Conservation (phyloP, 53 echinoderm and acorn worm genomes). For the Luidia sarsii region DNA sequence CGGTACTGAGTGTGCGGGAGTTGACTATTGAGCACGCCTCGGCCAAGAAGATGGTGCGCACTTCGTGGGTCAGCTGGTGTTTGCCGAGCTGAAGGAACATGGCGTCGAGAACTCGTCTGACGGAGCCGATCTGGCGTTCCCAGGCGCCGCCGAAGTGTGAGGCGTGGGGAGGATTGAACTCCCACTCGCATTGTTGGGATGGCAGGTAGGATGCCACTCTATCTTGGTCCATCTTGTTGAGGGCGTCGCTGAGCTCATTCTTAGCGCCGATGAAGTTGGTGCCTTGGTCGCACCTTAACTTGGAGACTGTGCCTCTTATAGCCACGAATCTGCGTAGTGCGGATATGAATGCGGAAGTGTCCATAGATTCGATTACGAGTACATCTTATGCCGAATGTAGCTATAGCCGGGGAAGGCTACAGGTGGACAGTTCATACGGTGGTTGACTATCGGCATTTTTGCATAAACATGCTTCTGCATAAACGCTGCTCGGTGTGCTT, state of each 20-base stretch:
- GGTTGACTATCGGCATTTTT: no score
- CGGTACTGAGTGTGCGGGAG: constrained; percentile 32
- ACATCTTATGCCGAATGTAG: no score
- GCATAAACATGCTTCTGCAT: constrained; percentile 13
- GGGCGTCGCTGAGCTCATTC: constrained; percentile 22
- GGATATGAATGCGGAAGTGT: constrained; percentile 60
- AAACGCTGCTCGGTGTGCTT: background rate
- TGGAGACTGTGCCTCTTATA: constrained; percentile 59
- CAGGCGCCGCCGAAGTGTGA: constrained; percentile 52
- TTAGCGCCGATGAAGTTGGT: constrained; percentile 82
- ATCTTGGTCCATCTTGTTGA: background rate
- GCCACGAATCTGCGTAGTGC: constrained; percentile 61
- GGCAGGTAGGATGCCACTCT: constrained; percentile 3
- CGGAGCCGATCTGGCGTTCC: constrained; percentile 41
- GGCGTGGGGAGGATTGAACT: constrained; percentile 51
- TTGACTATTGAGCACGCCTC: constrained; percentile 54
- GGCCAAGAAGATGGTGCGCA: constrained; percentile 38
- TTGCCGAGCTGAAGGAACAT: constrained; percentile 46
- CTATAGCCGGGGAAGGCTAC: no score
- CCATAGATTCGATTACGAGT: constrained; percentile 49
- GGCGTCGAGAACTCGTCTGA: constrained; percentile 35
- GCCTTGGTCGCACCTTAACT: constrained; percentile 60
- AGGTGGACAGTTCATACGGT: no score
- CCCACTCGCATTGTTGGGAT: constrained; percentile 38
- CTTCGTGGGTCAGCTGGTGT: constrained; percentile 43